Percentiles rank a stretch among this genome's conserved stretches.
These are phyloP conservation scores for Melangyna quadrimaculata DNA, from an alignment of 2,888 invertebrate species.

Conservation along the genomic window DNA sequence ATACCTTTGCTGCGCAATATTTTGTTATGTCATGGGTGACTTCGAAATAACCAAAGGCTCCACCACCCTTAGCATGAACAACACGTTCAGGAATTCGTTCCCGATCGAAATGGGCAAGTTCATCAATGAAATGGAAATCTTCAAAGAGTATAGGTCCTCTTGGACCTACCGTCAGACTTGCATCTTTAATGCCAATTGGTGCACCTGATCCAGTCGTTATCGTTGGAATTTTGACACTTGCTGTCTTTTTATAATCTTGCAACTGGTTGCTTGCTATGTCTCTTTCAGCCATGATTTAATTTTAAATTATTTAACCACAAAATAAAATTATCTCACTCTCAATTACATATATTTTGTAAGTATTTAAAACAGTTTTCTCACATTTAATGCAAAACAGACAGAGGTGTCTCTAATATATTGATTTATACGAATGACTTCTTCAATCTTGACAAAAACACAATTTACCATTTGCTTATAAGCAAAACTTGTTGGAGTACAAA, in stretches of 20 bases:
- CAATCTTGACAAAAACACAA: neutral
- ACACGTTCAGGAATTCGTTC: conserved; percentile 98
- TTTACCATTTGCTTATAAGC: neutral
- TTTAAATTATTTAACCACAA: neutral
- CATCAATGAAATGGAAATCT: conserved; percentile 90
- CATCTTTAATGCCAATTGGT: conserved; percentile 85
- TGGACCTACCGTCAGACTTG: conserved; percentile 91
- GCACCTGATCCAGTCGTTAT: conserved; percentile 91
- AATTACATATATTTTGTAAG: too few relatives aligned
- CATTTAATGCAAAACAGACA: neutral
- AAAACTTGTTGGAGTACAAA: neutral
- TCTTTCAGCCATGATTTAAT: conserved; percentile 78
- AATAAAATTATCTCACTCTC: too few relatives aligned
- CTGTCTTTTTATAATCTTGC: conserved; percentile 83
- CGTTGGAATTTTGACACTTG: conserved; percentile 83
- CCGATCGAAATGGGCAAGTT: conserved; percentile 91
- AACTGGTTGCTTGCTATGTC: conserved; percentile 86
- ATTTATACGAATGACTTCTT: neutral
- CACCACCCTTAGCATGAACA: conserved; percentile 96
- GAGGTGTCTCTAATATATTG: neutral
- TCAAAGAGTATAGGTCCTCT: conserved; percentile 93
- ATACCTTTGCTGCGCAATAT: conserved; percentile 90
- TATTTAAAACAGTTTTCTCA: neutral
- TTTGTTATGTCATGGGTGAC: conserved; percentile 93
- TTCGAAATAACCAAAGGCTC: conserved; percentile 93